Percentiles rank a stretch among this genome's conserved stretches.
Conservation (phyloP, 2,797 vertebrate species). For the Rhincodon typus region DNA sequence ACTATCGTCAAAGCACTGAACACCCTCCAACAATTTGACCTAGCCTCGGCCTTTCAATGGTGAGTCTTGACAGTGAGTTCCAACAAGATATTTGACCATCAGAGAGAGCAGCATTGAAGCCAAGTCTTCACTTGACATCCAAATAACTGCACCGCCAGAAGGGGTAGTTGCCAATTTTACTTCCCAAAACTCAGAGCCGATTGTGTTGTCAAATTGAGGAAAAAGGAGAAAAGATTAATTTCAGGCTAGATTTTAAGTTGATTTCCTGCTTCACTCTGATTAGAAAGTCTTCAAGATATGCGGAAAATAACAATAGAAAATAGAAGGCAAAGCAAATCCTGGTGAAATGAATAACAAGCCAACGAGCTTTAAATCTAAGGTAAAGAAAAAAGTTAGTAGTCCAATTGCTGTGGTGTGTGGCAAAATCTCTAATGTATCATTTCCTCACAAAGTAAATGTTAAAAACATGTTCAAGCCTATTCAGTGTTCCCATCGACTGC, state of each 20-base stretch:
- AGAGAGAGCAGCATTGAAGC: neutral
- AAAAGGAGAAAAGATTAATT: neutral
- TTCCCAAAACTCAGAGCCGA: neutral
- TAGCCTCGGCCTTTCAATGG: neutral
- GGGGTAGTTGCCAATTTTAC: neutral
- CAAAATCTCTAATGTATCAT: neutral
- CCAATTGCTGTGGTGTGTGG: neutral
- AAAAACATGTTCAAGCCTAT: neutral
- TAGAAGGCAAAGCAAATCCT: neutral
- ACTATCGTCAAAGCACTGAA: neutral
- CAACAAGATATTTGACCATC: neutral
- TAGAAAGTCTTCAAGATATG: neutral
- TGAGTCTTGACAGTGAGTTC: neutral
- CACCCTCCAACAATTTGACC: neutral
- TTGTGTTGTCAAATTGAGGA: neutral
- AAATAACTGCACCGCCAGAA: neutral
- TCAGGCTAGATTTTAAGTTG: neutral
- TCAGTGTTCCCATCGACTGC: neutral
- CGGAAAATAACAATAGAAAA: neutral
- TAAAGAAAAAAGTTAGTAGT: neutral
- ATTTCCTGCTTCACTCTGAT: neutral
- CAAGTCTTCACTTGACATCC: neutral
- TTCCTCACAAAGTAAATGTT: neutral
- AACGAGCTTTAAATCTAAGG: neutral
- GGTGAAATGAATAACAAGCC: neutral